These are phyloP conservation scores for Macrophya annulata DNA, from an alignment of 2,888 invertebrate genomes.

Conservation along the genomic window DNA sequence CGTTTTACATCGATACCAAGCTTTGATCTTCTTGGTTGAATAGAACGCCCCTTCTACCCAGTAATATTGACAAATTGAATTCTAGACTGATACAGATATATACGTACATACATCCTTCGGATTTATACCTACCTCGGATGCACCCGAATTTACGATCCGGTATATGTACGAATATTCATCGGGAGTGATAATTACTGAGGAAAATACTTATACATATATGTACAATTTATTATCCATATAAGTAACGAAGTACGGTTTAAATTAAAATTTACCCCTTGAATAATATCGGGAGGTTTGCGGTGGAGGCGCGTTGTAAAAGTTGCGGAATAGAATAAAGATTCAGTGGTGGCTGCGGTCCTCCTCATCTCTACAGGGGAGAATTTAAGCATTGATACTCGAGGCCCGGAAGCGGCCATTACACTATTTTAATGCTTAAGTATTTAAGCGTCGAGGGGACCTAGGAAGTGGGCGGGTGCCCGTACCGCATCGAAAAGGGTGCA, in stretches of 20 bases:
- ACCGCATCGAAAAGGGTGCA: slow-evolving; percentile 63
- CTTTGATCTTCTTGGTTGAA: slow-evolving; percentile 66
- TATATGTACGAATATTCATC: neutral
- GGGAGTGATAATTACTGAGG: neutral
- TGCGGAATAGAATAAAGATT: slow-evolving; percentile 40
- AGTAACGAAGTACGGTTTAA: neutral
- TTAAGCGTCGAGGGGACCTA: slow-evolving; percentile 73
- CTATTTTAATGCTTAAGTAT: slow-evolving; percentile 75
- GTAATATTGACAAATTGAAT: slow-evolving; percentile 64
- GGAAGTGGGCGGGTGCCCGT: slow-evolving; percentile 72
- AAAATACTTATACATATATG: neutral
- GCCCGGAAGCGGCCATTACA: slow-evolving; percentile 76
- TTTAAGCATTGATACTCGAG: slow-evolving; percentile 65
- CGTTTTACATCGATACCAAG: slow-evolving; percentile 64
- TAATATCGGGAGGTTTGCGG: neutral
- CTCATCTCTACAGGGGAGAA: slow-evolving; percentile 38
- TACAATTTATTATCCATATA: neutral
- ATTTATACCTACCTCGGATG: neutral
- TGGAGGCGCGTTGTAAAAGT: neutral
- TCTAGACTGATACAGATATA: slow-evolving; percentile 51
- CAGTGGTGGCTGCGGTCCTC: slow-evolving; percentile 44
- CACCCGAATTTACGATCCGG: neutral
- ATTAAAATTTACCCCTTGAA: slow-evolving; percentile 19
- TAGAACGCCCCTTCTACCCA: slow-evolving; percentile 56
- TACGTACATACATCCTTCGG: neutral